phyloP scores from a whole-genome alignment of 1,140 invertebrate genomes.

The Vanessa atalanta region DNA sequence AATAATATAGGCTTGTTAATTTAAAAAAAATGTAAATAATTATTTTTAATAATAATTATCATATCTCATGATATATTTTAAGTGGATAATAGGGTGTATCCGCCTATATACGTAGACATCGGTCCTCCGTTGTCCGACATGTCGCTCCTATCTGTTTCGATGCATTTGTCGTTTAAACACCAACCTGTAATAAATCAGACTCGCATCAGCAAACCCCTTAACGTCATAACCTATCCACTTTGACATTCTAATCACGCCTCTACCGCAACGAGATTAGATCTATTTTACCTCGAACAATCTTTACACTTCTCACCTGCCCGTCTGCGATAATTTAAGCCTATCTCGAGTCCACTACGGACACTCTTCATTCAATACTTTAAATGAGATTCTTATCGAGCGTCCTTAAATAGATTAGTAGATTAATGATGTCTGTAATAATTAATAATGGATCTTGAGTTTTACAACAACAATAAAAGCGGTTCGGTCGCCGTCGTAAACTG shows the following conservation, averaged over 20 bases:
- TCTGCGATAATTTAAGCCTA: slow-evolving; percentile 70
- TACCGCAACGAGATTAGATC: not conserved
- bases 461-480: slow-evolving; percentile 79
- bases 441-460: slow-evolving; percentile 80
- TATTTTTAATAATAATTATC: slow-evolving; percentile 14
- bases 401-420: slow-evolving; percentile 81
- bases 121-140: slow-evolving; percentile 78
- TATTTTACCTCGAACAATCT: slow-evolving; percentile 22
- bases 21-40: not conserved
- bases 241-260: slow-evolving; percentile 6
- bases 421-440: slow-evolving; percentile 81
- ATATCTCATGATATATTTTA: slow-evolving; percentile 53
- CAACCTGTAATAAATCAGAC: slow-evolving; percentile 80
- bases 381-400: slow-evolving; percentile 78
- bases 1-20: not conserved
- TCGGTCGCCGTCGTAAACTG: slow-evolving; percentile 68
- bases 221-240: slow-evolving; percentile 37
- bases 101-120: slow-evolving; percentile 67
- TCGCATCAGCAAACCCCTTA: slow-evolving; percentile 31
- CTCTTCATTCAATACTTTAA: slow-evolving; percentile 81
- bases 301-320: slow-evolving; percentile 31
- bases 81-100: slow-evolving; percentile 51
- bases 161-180: slow-evolving; percentile 81
- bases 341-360: slow-evolving; percentile 77
- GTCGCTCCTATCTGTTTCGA: slow-evolving; percentile 80